These are phyloP conservation scores for Druon quercuslanigerum DNA, from an alignment of 1,140 invertebrate genomes.

Conservation along the genomic window DNA sequence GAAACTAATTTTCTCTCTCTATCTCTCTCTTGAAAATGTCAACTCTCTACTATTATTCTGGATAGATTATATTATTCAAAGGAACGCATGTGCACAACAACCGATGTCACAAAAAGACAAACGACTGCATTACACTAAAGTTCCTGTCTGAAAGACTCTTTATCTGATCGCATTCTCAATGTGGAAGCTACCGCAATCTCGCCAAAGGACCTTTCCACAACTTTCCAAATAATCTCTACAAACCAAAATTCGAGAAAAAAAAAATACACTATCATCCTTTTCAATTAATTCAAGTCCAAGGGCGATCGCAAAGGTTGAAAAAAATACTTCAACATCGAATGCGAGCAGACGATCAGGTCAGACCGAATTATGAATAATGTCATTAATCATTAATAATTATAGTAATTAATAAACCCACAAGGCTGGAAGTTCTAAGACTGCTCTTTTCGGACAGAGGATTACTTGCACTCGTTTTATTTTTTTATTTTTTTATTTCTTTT, in stretches of 20 bases:
- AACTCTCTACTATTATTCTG: conserved; percentile 13
- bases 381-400: conserved; percentile 32
- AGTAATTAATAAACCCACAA: conserved; percentile 62
- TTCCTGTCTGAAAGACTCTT: conserved; percentile 55
- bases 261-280: neutral
- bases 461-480: conserved; percentile 64
- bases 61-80: conserved; percentile 12
- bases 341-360: conserved; percentile 65
- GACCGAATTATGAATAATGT: conserved; percentile 35
- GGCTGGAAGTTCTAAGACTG: conserved; percentile 75
- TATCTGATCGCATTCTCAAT: conserved; percentile 67
- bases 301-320: conserved; percentile 14
- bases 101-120: conserved; percentile 4
- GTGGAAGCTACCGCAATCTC: conserved; percentile 40
- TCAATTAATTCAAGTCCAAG: neutral
- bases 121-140: conserved; percentile 30
- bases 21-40: too few relatives aligned
- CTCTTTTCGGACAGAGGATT: conserved; percentile 62
- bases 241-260: neutral
- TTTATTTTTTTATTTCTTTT: too few relatives aligned
- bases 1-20: too few relatives aligned
- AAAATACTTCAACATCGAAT: conserved; percentile 55
- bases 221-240: neutral
- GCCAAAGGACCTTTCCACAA: neutral
- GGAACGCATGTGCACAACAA: conserved; percentile 9